A percentile compares a stretch with the other conserved stretches of the same genome.
phyloP scores from a whole-genome alignment of 2,888 invertebrate species.

The Auanema sp. region DNA sequence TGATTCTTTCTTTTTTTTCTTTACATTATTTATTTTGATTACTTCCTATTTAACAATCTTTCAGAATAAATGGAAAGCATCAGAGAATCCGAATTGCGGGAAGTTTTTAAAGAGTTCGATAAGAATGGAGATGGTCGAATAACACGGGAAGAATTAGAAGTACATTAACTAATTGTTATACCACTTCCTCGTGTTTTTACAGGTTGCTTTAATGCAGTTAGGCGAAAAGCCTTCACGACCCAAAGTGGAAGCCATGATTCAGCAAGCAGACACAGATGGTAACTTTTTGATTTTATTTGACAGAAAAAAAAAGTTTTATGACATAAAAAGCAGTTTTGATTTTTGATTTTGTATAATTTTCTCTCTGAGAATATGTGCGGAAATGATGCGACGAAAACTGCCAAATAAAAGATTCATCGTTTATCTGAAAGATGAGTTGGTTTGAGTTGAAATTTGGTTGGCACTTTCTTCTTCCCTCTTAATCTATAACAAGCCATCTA shows the following conservation, averaged over 20 bases:
- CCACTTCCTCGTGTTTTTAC: constrained; percentile 8
- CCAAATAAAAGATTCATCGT: too few species aligned
- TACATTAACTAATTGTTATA: neutral
- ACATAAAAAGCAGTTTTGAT: too few species aligned
- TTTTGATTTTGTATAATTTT: too few species aligned
- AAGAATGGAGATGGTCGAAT: constrained; percentile 47
- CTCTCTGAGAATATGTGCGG: too few species aligned
- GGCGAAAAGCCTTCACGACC: constrained; percentile 43
- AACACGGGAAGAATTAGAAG: constrained; percentile 42
- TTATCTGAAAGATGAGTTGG: too few species aligned
- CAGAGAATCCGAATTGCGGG: constrained; percentile 47
- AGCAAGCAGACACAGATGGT: constrained; percentile 51
- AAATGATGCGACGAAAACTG: too few species aligned
- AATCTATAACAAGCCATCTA: too few species aligned
- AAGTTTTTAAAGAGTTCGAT: constrained; percentile 47
- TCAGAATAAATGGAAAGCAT: constrained; percentile 34
- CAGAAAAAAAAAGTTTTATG: too few species aligned
- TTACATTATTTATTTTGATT: neutral
- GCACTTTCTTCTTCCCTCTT: too few species aligned
- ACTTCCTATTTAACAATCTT: constrained; percentile 6
- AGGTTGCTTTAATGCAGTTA: constrained; percentile 44
- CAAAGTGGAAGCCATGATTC: constrained; percentile 45
- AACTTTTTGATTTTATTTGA: constrained; percentile 4
- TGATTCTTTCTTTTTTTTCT: neutral
- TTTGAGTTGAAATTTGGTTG: too few species aligned